These are phyloP conservation scores for Chelonia mydas DNA, from an alignment of 2,797 vertebrate species.

Conservation along the genomic window DNA sequence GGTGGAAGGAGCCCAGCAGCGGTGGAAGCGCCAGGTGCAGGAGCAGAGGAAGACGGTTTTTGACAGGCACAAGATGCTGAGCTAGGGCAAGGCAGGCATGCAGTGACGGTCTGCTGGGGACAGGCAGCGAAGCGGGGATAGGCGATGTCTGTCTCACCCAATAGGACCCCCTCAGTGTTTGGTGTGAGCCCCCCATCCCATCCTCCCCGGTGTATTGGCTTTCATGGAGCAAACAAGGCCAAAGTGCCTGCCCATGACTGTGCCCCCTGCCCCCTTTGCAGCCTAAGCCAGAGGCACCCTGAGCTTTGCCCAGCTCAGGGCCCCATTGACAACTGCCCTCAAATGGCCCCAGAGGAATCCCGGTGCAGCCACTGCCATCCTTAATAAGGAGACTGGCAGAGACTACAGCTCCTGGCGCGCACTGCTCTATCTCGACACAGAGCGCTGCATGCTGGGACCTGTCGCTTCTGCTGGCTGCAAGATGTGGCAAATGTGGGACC, in stretches of 20 bases:
- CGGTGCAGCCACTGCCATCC: fast-evolving
- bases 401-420: neutral
- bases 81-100: conserved; percentile 78
- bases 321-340: neutral
- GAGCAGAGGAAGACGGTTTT: conserved; percentile 97
- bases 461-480: neutral
- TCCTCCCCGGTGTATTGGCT: neutral
- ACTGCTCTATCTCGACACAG: fast-evolving
- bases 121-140: neutral
- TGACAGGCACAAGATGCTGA: conserved; percentile 96
- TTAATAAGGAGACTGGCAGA: neutral
- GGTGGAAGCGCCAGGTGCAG: conserved; percentile 97
- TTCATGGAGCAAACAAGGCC: neutral
- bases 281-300: neutral
- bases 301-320: neutral
- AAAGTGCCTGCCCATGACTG: neutral
- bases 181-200: neutral
- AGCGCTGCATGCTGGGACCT: neutral
- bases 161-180: neutral
- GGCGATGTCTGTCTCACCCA: neutral
- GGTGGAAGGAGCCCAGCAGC: conserved; percentile 95
- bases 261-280: neutral
- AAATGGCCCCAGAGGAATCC: fast-evolving
- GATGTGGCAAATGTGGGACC: neutral
- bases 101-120: neutral